Evolutionary conservation across 2,797 vertebrate species (phyloP).

Genomic region (Todus mexicanus): DNA sequence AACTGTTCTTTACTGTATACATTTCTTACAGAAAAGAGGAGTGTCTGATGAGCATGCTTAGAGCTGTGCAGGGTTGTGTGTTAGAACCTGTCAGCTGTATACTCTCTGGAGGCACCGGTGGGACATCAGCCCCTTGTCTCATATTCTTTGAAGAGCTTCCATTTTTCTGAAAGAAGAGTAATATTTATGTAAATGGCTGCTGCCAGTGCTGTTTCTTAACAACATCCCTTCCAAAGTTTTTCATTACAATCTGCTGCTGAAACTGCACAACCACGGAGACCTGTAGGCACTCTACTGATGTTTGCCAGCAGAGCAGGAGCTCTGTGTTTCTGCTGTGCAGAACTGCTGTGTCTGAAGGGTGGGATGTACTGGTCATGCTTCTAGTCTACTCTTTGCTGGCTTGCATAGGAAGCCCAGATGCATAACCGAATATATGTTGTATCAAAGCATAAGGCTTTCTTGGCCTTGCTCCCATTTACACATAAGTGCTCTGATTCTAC

Average conservation of each 20-base stretch:
- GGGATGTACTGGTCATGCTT: neutral
- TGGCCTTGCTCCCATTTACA: neutral
- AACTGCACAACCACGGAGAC: fast-evolving
- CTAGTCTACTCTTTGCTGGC: neutral
- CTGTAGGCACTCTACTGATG: neutral
- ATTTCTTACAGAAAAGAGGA: neutral
- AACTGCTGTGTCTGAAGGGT: neutral
- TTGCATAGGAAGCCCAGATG: neutral
- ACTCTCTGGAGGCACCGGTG: neutral
- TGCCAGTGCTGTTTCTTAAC: neutral
- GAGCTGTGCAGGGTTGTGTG: neutral
- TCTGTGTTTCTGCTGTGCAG: neutral
- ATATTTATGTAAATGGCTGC: neutral
- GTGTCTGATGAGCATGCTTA: neutral
- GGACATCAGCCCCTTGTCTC: neutral
- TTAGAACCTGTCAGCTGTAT: neutral
- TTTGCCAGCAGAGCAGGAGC: neutral
- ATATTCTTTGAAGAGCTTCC: neutral
- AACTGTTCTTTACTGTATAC: neutral
- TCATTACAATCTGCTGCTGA: neutral
- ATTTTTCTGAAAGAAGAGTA: neutral
- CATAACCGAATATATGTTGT: neutral
- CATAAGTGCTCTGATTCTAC: neutral
- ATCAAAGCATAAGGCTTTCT: neutral
- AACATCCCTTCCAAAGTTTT: neutral